Base-by-base conservation (phyloP, 2,797 vertebrate genomes). In the Melanogrammus aeglefinus region DNA sequence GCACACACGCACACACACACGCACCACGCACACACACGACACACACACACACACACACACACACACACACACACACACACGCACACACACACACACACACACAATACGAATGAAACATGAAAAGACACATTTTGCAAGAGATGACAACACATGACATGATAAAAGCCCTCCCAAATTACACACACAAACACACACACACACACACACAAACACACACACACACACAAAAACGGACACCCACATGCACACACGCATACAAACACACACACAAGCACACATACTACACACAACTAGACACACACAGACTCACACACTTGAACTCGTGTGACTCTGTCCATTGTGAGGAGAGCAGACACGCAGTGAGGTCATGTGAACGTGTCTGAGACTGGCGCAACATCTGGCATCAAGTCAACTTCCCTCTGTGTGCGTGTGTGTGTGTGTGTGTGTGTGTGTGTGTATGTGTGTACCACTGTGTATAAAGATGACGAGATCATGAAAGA, bases 311-410 rank as follows among this genome's bases (percentile, higher is more conserved):
- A 63, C 79, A 78, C 41, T 75, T 76, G 18, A 66, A 66, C 78
- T 84, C 39, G 80, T 79, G 63, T 74, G 75, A 7, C 47, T 84
- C 87, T 91, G 88, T 90, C 80, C 76, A 90, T 91, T 91, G 91
- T 92, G 75, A 2, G 31, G 83, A 86, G 74, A 85, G 84, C 85
- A 88, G 79, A 91, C 83, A 77, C 82, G 77, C 82, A 79, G 89
- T 92, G 91, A 92, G 89, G 90, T 93, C 89, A 92, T 93, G 79
- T 90, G 91, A 88, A 89, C 79, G 83, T 89, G 85, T 79, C 86
- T 81, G 91, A 92, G 89, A 88, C 91, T 90, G 91, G 91, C 86
- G 84, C 88, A 74, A 82, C 24, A 13, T 79, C 78, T 79, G 84
- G 87, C 77, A 83, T 83, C 72, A 88, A 76, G 82, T 86, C 80